Percentiles rank a stretch among this genome's conserved stretches.
Conservation (phyloP, 1,140 invertebrate genomes). For the Zaprionus gabonicus region DNA sequence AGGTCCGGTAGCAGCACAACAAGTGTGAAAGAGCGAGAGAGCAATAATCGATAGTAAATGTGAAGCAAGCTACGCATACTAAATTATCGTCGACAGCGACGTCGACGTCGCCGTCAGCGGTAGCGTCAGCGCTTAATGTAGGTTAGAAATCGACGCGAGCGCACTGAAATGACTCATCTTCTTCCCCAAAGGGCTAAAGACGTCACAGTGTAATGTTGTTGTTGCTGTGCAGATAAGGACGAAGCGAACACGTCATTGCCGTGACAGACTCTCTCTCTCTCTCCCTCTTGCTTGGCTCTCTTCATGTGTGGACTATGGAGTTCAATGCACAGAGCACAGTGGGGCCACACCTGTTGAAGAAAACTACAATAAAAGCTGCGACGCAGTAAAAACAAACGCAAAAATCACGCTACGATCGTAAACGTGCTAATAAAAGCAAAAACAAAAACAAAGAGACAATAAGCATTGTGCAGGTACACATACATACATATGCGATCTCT, state of each 20-base stretch:
- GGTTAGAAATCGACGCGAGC: conserved; percentile 51
- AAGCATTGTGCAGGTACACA: conserved; percentile 17
- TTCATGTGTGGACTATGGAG: conserved; percentile 34
- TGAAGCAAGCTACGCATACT: conserved; percentile 40
- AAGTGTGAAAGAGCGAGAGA: conserved; percentile 20
- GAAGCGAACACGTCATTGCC: conserved; percentile 66
- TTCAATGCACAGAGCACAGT: conserved; percentile 69
- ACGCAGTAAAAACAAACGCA: conserved; percentile 63
- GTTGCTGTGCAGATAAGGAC: conserved; percentile 59
- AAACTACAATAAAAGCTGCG: conserved; percentile 67
- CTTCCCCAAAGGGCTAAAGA: conserved; percentile 36
- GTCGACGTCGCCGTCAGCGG: neutral
- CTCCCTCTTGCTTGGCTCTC: neutral
- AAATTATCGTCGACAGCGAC: conserved; percentile 24
- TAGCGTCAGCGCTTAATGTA: conserved; percentile 43
- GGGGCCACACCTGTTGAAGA: conserved; percentile 79
- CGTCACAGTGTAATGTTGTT: conserved; percentile 42
- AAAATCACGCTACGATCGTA: conserved; percentile 79
- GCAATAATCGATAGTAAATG: conserved; percentile 16
- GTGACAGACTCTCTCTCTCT: conserved; percentile 14
- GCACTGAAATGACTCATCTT: conserved; percentile 58
- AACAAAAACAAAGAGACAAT: conserved; percentile 34
- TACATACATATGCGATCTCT: conserved; percentile 13
- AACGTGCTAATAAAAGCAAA: conserved; percentile 79
- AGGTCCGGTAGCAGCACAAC: conserved; percentile 60